Conservation (phyloP, 2,797 vertebrate species). For the Harpagifer antarcticus region DNA sequence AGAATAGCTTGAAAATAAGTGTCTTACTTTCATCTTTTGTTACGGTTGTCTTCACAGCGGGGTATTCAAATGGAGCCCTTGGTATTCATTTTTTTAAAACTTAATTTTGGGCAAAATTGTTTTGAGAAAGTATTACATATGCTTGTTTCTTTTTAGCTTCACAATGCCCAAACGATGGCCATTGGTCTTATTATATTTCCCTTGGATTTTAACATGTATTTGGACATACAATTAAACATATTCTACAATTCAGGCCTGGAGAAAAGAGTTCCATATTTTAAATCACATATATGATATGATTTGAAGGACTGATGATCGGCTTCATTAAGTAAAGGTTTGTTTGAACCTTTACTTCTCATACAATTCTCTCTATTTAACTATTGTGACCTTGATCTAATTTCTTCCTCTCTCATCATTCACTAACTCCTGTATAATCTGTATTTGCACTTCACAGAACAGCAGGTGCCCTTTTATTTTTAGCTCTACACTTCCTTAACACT, state of each 20-base stretch:
- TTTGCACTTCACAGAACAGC: conserved; percentile 1
- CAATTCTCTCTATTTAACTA: not conserved
- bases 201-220: not conserved
- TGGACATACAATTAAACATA: not conserved
- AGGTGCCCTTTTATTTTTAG: conserved; percentile 18
- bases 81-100: not conserved
- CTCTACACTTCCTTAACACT: not conserved
- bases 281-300: conserved; percentile 4
- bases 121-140: not conserved
- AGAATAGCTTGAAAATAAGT: not conserved
- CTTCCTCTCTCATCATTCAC: not conserved
- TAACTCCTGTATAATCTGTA: conserved; percentile 3
- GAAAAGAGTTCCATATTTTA: conserved; percentile 6
- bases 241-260: not conserved
- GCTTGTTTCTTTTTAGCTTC: not conserved
- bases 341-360: not conserved
- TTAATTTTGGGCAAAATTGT: not conserved
- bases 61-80: no score
- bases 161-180: not conserved
- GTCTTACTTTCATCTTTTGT: not conserved
- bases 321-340: conserved; percentile 5
- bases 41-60: not conserved
- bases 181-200: not conserved
- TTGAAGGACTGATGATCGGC: conserved; percentile 5
- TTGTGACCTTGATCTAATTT: conserved; percentile 10